Evolutionary conservation across 2,888 invertebrate species (phyloP), one percentile per base, ranked within the genome.

Genomic region (Pseudeuparius sepicola): DNA sequence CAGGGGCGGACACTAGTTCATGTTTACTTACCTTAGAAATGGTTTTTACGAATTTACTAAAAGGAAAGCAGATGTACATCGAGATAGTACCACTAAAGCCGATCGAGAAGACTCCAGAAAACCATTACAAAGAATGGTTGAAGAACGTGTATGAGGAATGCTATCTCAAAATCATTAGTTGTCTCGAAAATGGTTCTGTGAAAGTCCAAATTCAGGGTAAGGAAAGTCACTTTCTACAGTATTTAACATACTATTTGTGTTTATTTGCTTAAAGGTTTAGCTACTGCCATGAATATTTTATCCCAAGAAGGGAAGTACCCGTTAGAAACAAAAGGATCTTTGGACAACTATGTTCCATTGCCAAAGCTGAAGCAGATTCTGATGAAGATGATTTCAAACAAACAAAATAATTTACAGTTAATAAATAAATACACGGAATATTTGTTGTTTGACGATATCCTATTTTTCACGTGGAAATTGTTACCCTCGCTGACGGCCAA

Each of bases 401-500:
- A 76, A 27, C 61, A 67, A 29, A 68, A 75, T 14, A 79, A 76
- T 58, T 57, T 66, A 1, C 62, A 67, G 16, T 64, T 78, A 1
- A 71, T 87, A 41, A 61, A 66, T 7, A 72, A 78, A 46, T 84
- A 84, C 54, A 77, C 81, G 52, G 83, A 85, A 59, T 83, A 78
- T 55, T 65, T 79, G 0, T 68, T 73, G 37, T 82, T 78, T 55
- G 71, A 77, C 44, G 89, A 90, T 56, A 72, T 87, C 11, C 65
- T 86, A 40, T 82, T 76, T 54, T 72, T 76, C 53, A 73, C 77
- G 1, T 78, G 87, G 64, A 72, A 72, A 54, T 6, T 70, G 34
- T 53, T 79, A 48, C 69, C 70, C 9, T 59, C 63, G 48, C 60
- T 68, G 55, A 77, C 68, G 29, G 71, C 71, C 15, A 74, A 71